A percentile compares a stretch with the other conserved stretches of the same genome.
Evolutionary conservation across 2,888 invertebrate genomes (phyloP).

Genomic region (Caenorhabditis japonica): DNA sequence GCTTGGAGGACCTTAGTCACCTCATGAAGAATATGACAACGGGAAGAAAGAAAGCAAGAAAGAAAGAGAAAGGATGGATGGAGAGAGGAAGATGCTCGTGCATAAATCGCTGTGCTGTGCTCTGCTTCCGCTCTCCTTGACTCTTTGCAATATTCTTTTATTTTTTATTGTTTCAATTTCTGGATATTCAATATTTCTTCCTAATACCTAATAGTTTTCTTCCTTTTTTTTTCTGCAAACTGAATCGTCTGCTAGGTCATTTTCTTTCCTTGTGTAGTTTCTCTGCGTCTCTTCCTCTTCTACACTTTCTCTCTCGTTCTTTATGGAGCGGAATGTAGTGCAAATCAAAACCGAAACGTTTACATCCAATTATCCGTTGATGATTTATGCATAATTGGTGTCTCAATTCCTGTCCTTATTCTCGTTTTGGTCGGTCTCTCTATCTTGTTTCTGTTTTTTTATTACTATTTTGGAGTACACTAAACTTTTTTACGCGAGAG

Average conservation of each 20-base stretch:
- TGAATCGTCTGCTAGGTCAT: too few relatives aligned
- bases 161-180: too few relatives aligned
- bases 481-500: too few relatives aligned
- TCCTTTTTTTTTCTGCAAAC: too few relatives aligned
- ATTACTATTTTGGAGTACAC: background rate
- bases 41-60: too few relatives aligned
- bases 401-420: background rate
- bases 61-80: background rate
- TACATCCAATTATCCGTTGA: slow-evolving; percentile 48
- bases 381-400: slow-evolving; percentile 48
- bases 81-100: slow-evolving; percentile 2
- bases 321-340: too few relatives aligned
- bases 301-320: background rate
- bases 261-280: too few relatives aligned
- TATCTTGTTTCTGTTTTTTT: background rate
- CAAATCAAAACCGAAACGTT: slow-evolving; percentile 39
- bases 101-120: background rate
- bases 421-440: background rate
- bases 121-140: background rate
- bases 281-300: slow-evolving; percentile 17
- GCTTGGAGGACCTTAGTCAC: too few relatives aligned
- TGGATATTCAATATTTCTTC: too few relatives aligned
- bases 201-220: too few relatives aligned
- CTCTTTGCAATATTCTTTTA: too few relatives aligned
- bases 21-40: background rate